Percentiles rank a stretch among this genome's conserved stretches.
These are phyloP conservation scores for Pristionchus fissidentatus DNA, from an alignment of 2,888 invertebrate species.

Conservation along the genomic window DNA sequence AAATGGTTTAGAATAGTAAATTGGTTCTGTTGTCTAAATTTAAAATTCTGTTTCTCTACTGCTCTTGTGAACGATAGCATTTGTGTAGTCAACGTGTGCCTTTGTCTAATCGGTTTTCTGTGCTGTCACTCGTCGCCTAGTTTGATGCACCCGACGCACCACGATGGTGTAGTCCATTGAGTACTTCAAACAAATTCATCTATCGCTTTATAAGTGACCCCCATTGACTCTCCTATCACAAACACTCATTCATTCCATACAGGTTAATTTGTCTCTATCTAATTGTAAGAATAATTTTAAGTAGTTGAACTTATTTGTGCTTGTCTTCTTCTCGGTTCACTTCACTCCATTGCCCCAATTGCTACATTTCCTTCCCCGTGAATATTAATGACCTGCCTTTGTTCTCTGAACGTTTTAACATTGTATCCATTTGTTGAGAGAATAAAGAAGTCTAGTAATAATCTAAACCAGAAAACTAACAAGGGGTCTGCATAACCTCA, in stretches of 20 bases:
- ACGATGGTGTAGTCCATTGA: background rate
- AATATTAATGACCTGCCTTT: background rate
- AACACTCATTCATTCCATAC: constrained; percentile 1
- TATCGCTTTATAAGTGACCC: constrained; percentile 20
- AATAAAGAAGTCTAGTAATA: background rate
- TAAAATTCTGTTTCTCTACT: background rate
- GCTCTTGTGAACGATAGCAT: constrained; percentile 30
- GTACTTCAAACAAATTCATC: background rate
- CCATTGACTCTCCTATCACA: constrained; percentile 21
- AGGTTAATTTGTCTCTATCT: constrained; percentile 17
- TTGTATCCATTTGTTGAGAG: constrained; percentile 6
- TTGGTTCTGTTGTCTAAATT: background rate
- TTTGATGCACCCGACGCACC: constrained; percentile 29
- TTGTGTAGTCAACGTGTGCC: background rate
- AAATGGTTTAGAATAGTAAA: constrained; percentile 2
- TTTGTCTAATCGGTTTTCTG: background rate
- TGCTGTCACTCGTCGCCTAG: constrained; percentile 6
- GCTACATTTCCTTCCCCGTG: constrained; percentile 41
- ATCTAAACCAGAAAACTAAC: too few relatives aligned
- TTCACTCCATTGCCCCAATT: background rate
- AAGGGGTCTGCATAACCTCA: too few relatives aligned
- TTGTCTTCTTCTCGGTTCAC: constrained; percentile 7
- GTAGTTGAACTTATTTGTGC: background rate
- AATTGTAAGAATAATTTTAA: constrained; percentile 20
- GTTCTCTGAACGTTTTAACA: background rate